A percentile compares a stretch with the other conserved stretches of the same genome.
phyloP scores from a whole-genome alignment of 2,888 invertebrate species.

The Cyrtodaria siliqua region DNA sequence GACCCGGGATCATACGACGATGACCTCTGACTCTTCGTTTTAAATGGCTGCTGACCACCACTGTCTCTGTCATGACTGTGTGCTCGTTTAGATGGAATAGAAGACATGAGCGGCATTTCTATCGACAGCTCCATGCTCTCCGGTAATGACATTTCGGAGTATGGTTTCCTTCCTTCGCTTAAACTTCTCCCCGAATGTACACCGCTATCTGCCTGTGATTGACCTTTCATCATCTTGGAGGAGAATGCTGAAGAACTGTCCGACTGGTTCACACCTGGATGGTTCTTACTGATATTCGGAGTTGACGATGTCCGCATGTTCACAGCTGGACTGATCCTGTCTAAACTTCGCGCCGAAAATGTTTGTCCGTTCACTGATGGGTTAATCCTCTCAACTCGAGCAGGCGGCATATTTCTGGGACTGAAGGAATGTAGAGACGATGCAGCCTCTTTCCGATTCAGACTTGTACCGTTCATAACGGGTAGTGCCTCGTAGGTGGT shows the following conservation, averaged over 20 bases:
- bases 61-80: slow-evolving; percentile 17
- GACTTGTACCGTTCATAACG: neutral
- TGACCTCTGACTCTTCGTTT: slow-evolving; percentile 41
- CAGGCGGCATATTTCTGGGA: slow-evolving; percentile 8
- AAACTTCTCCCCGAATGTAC: slow-evolving; percentile 36
- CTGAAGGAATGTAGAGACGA: slow-evolving; percentile 13
- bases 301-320: slow-evolving; percentile 10
- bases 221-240: slow-evolving; percentile 3
- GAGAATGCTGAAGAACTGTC: slow-evolving; percentile 3
- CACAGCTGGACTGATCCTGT: neutral
- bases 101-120: slow-evolving; percentile 28
- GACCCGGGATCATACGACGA: slow-evolving; percentile 40
- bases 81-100: slow-evolving; percentile 36
- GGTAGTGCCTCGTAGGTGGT: slow-evolving; percentile 44
- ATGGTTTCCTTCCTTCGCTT: slow-evolving; percentile 21
- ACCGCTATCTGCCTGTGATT: slow-evolving; percentile 39
- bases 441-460: neutral
- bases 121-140: slow-evolving; percentile 46
- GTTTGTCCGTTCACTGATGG: slow-evolving; percentile 2
- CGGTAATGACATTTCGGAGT: slow-evolving; percentile 23
- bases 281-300: slow-evolving; percentile 9
- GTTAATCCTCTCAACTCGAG: slow-evolving; percentile 15
- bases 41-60: slow-evolving; percentile 16
- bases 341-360: neutral
- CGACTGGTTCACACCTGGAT: too few relatives aligned